Evolutionary conservation across 37 sponge, comb jelly and placozoan genomes (phyloP).

Genomic region (Sycon ciliatum): DNA sequence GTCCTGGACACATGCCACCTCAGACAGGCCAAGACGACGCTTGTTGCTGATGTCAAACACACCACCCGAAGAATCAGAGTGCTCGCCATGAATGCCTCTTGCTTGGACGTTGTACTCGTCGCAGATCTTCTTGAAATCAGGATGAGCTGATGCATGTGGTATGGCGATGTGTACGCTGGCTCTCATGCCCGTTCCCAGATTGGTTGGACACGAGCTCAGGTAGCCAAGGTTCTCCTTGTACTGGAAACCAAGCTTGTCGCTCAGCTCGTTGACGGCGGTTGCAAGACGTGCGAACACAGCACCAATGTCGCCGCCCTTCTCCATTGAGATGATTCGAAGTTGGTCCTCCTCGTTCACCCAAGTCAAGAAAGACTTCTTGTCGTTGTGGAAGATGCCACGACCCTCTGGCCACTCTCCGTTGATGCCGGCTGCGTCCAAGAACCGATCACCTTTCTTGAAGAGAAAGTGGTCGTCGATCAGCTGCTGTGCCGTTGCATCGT

Average conservation of each 20-base stretch:
- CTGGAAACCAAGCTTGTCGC: too few relatives aligned
- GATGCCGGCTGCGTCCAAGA: conserved; percentile 54
- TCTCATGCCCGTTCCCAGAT: conserved; percentile 31
- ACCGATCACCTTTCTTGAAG: conserved; percentile 21
- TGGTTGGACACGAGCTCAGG: conserved; percentile 28
- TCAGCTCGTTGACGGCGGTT: too few relatives aligned
- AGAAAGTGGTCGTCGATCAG: conserved; percentile 28
- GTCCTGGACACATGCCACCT: conserved; percentile 73
- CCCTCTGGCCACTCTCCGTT: conserved; percentile 53
- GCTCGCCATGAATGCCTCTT: conserved; percentile 64
- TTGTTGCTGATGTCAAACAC: conserved; percentile 73
- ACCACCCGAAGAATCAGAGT: conserved; percentile 40
- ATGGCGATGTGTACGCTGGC: conserved; percentile 35
- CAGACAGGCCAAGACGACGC: conserved; percentile 65
- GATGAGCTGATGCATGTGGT: conserved; percentile 38
- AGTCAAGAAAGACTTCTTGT: conserved; percentile 42
- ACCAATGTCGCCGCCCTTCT: conserved; percentile 39
- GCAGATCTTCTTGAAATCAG: conserved; percentile 38
- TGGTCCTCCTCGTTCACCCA: conserved; percentile 60
- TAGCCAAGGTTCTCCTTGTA: conserved; percentile 29
- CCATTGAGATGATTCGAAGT: conserved; percentile 43
- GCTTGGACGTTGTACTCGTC: conserved; percentile 63
- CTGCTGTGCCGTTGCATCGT: conserved; percentile 18
- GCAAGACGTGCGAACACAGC: conserved; percentile 43
- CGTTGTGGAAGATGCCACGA: conserved; percentile 53